Base-by-base conservation (phyloP, 2,797 vertebrate genomes). In the Mormyrops boulengeri region DNA sequence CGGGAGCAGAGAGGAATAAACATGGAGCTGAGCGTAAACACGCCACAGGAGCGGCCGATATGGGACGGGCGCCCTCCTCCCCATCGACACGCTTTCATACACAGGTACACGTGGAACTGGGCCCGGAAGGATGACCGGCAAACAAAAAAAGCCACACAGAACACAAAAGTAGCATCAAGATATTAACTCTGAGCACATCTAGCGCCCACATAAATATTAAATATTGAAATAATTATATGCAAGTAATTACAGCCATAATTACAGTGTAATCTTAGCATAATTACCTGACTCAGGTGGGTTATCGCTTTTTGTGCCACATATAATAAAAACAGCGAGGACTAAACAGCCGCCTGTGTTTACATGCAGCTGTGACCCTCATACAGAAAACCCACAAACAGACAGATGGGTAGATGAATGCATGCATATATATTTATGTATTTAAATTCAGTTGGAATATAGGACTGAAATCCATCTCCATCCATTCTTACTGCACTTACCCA, bases 1-100 rank as follows among this genome's bases (percentile, higher is more conserved):
- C 30, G 52, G 41, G 89, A 91, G 38, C 85, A 52, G 89, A 88
- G 87, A 80, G 73, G 7, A 82, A 88, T 14, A 89, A 77, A 92
- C 86, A 87, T 6, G 30, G 8, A 38, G 11, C n/a, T 12, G 41
- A 14, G n/a, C 19, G 41, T 66, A n/a, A 30, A 47, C 53, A 44
- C 66, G 0, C 7, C 34, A 17, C 34, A 4, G 69, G 34, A 41
- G 9, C 62, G 3, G 11, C 62, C 11, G 11, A 12, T 12, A 41
- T 2, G 12, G 34, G 69, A 77, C 14, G 14, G 12, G 1, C 34
- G 12, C 30, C 12, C 34, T 6, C 4, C 22, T 69, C 26, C 3
- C 55, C 55, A n/a, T 60, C 57, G 60, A 11, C 60, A 30, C 9
- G 14, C 69, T 14, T 34, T 77, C 4, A 2, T 41, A 17, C 73